Conservation (phyloP, 1,140 invertebrate species). For the Camponotus pennsylvanicus region DNA sequence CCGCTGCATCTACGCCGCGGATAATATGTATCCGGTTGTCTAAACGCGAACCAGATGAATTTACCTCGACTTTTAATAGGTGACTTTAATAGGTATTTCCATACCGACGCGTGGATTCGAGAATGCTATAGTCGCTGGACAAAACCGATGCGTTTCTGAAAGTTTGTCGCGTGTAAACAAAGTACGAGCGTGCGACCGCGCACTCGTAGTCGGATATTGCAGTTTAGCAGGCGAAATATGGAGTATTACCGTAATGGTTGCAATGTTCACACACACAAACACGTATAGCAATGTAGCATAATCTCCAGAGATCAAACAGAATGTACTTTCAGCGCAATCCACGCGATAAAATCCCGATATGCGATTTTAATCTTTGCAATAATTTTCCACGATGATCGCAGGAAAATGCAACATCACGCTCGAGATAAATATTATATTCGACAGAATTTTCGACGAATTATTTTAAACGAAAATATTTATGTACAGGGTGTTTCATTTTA, state of each 20-base stretch:
- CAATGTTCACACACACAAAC: background rate
- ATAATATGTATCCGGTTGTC: background rate
- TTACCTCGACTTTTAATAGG: slow-evolving; percentile 24
- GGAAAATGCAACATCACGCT: background rate
- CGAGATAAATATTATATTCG: background rate
- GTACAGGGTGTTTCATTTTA: no score
- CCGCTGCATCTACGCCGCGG: background rate
- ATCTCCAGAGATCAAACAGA: background rate
- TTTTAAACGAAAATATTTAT: background rate
- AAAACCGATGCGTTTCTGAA: slow-evolving; percentile 3
- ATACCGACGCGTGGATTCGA: background rate
- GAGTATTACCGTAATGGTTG: background rate
- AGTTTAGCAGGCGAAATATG: slow-evolving; percentile 2
- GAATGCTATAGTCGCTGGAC: background rate
- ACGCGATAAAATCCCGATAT: background rate
- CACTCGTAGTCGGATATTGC: background rate
- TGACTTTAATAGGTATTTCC: no score
- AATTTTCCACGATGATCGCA: background rate
- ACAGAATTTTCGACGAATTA: background rate
- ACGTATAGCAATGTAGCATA: background rate
- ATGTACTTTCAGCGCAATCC: slow-evolving; percentile 4
- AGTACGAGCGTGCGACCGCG: background rate
- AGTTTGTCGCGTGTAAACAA: slow-evolving; percentile 26
- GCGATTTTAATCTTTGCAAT: background rate
- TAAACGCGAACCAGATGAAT: background rate